These are phyloP conservation scores for Drosophila arawakana DNA, from an alignment of 1,140 invertebrate species.

Conservation along the genomic window DNA sequence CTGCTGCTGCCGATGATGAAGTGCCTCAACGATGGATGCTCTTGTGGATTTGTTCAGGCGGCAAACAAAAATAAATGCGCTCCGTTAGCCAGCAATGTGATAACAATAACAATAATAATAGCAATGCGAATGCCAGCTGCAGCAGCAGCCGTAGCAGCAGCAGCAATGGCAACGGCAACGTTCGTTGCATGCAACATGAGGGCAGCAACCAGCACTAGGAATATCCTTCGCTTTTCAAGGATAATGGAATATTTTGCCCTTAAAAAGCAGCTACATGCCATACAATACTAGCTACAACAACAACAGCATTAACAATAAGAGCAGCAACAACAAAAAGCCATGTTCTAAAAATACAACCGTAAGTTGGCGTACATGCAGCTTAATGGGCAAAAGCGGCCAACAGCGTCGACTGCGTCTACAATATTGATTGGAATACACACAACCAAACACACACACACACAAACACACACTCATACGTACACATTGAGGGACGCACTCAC, in stretches of 20 bases:
- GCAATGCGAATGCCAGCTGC: constrained; percentile 54
- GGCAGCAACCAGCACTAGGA: constrained; percentile 12
- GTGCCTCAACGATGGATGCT: constrained; percentile 43
- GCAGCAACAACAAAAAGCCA: constrained; percentile 54
- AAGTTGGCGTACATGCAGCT: constrained; percentile 81
- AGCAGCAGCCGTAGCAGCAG: constrained; percentile 47
- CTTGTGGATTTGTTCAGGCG: constrained; percentile 67
- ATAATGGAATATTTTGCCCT: constrained; percentile 78
- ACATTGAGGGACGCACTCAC: constrained; percentile 43
- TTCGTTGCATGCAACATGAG: background rate
- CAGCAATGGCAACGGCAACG: constrained; percentile 21
- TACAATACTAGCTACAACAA: constrained; percentile 38
- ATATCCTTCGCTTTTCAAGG: constrained; percentile 80
- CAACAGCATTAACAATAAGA: constrained; percentile 30
- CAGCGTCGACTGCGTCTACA: constrained; percentile 77
- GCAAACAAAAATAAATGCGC: constrained; percentile 72
- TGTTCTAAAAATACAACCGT: constrained; percentile 81
- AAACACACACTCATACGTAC: constrained; percentile 45
- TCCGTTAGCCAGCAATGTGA: constrained; percentile 51
- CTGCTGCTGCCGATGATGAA: constrained; percentile 26
- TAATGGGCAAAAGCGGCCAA: constrained; percentile 79
- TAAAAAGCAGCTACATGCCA: constrained; percentile 75
- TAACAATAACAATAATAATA: constrained; percentile 47
- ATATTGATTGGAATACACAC: constrained; percentile 79
- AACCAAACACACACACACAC: constrained; percentile 35